These are phyloP conservation scores for Phallusia fumigata DNA, from an alignment of 23 tunicate species.

Conservation along the genomic window DNA sequence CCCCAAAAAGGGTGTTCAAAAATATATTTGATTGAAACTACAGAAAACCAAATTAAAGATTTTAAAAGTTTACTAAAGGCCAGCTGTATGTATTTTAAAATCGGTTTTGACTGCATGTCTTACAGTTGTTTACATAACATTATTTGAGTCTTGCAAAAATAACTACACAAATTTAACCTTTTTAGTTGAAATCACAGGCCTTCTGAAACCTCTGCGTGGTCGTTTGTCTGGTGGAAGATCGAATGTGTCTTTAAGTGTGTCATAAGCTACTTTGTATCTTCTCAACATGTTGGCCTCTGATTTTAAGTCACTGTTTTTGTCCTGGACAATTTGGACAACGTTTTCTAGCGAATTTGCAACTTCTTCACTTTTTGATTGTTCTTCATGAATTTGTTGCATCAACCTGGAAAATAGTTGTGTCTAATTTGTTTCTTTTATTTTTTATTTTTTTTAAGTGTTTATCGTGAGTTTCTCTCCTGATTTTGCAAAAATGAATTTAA, in stretches of 20 bases:
- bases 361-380: slow-evolving; percentile 5
- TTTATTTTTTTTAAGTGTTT: too few species aligned
- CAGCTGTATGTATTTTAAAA: too few species aligned
- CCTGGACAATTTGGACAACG: slow-evolving; percentile 8
- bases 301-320: slow-evolving; percentile 19
- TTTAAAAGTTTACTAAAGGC: too few species aligned
- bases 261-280: slow-evolving; percentile 73
- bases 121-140: not conserved
- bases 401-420: slow-evolving; percentile 20
- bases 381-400: slow-evolving; percentile 16
- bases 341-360: not conserved
- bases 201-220: slow-evolving; percentile 78
- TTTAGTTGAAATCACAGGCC: slow-evolving; percentile 85
- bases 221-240: slow-evolving; percentile 88
- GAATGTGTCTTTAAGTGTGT: slow-evolving; percentile 73
- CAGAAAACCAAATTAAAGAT: too few species aligned
- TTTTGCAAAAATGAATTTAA: too few species aligned
- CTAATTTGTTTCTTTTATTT: too few species aligned
- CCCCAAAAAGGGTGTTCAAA: too few species aligned
- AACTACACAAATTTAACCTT: too few species aligned
- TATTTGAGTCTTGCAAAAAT: not conserved
- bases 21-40: too few species aligned
- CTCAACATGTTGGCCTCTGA: slow-evolving; percentile 35
- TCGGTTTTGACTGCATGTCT: not conserved
- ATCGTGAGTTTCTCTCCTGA: too few species aligned